Base-by-base conservation (phyloP, 2,113 vertebrate genomes). In the Microtus montanus region DNA sequence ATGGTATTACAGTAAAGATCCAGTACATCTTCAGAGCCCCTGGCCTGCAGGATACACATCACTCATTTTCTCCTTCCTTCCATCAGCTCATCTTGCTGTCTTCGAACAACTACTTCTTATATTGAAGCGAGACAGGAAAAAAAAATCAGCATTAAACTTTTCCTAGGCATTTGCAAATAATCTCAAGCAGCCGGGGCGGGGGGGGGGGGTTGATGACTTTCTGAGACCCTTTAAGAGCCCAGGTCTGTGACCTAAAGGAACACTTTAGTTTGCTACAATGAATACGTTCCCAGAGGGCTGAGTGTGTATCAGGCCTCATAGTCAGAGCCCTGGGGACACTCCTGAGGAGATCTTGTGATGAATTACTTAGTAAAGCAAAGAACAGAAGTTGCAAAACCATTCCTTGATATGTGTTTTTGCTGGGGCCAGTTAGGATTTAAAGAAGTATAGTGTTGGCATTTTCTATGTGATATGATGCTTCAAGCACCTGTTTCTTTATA, bases 131-230 rank as follows among this genome's bases (percentile, higher is more conserved):
- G 74, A 68, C 8, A 89, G 74, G 35, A 93, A 12, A 68, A 93
- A n/a, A 63, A 93, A 74, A 75, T 85, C 73, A 96, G 84, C 92
- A 79, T 41, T 95, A 64, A 93, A 84, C 47, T 92, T 94, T 90
- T 64, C 35, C 80, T 91, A 77, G 87, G 93, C 93, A 89, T 89
- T 87, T 89, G 84, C 68, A 96, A 96, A 83, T 33, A 93, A 93
- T 30, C 33, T 91, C 89, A 86, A 44, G 14, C 70, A 85, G 86
- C 52, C 9, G 28, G 84, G 73, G 52, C 9, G 28, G 84, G 73
- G 52, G 49, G 2, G 10, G 11, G 49, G 49, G 2, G 8, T 8
- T 8, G 47, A 10, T 1, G 47, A 52, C n/a, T 84, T 41, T 92
- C 73, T 26, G 47, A 26, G 77, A 33, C 47, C 68, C 7, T 58